Conservation (phyloP, 2,797 vertebrate species). For the Eutrigla gurnardus region DNA sequence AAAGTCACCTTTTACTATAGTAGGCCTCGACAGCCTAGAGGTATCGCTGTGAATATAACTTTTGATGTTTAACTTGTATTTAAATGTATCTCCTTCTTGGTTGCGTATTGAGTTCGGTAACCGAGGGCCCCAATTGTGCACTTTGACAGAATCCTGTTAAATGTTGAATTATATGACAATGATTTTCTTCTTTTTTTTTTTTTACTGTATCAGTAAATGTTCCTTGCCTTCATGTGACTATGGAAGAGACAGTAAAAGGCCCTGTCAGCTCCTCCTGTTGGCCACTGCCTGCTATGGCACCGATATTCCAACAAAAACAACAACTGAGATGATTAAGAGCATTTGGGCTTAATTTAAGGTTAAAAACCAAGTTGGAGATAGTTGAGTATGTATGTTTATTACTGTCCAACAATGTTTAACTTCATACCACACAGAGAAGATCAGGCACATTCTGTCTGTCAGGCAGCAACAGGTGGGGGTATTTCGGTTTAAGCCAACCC, state of each 20-base stretch:
- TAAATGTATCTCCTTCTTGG: slow-evolving; percentile 61
- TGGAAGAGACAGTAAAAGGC: slow-evolving; percentile 29
- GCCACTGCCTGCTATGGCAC: slow-evolving; percentile 28
- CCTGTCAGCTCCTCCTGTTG: slow-evolving; percentile 62
- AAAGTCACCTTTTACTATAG: slow-evolving; percentile 67
- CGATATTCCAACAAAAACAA: slow-evolving; percentile 23
- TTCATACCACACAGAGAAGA: background rate
- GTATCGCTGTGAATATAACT: slow-evolving; percentile 84
- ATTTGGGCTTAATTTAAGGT: background rate
- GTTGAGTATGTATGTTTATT: background rate
- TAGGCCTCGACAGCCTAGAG: slow-evolving; percentile 65
- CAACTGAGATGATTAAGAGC: background rate
- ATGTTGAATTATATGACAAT: slow-evolving; percentile 68
- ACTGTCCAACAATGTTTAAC: background rate
- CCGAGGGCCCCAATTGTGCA: slow-evolving; percentile 81
- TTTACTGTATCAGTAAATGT: slow-evolving; percentile 81
- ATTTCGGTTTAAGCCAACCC: slow-evolving; percentile 17
- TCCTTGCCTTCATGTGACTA: slow-evolving; percentile 71
- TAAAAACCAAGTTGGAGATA: background rate
- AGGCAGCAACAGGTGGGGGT: slow-evolving; percentile 17
- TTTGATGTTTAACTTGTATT: slow-evolving; percentile 67
- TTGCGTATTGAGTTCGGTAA: slow-evolving; percentile 60
- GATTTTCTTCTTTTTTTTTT: slow-evolving; percentile 43
- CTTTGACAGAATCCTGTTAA: slow-evolving; percentile 80
- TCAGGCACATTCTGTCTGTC: slow-evolving; percentile 10